These are phyloP conservation scores for Nymphicus hollandicus DNA, from an alignment of 2,113 vertebrate genomes.

Conservation along the genomic window DNA sequence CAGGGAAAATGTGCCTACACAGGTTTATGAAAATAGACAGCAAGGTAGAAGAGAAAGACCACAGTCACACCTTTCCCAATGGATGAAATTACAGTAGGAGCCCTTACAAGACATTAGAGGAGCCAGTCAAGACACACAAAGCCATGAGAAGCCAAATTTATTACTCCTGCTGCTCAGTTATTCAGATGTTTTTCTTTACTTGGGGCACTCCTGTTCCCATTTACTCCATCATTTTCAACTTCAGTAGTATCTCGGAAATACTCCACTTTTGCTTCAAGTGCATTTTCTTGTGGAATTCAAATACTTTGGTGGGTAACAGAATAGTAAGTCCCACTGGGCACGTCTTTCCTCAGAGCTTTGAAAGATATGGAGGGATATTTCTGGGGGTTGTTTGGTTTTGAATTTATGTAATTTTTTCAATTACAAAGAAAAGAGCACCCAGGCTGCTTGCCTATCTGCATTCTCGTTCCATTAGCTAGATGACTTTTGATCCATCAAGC, in stretches of 20 bases:
- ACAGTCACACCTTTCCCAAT: background rate
- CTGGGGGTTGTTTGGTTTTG: background rate
- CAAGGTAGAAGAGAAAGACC: background rate
- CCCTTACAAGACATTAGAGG: background rate
- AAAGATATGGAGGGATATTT: background rate
- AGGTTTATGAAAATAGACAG: background rate
- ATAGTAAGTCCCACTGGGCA: background rate
- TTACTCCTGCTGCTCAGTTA: background rate
- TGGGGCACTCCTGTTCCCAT: background rate
- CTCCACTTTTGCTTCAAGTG: background rate
- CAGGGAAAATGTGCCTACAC: background rate
- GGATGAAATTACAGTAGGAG: background rate
- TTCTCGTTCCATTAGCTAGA: background rate
- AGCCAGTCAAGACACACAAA: background rate
- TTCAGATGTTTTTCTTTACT: conserved; percentile 4
- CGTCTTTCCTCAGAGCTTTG: background rate
- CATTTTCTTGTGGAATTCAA: background rate
- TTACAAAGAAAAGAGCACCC: background rate
- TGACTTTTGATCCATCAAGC: background rate
- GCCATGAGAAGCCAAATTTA: background rate
- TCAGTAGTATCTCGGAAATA: background rate
- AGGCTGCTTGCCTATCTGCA: background rate
- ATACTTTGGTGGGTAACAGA: background rate
- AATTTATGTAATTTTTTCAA: accelerated
- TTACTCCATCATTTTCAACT: background rate